Evolutionary conservation across 2,888 invertebrate genomes (phyloP).

Genomic region (Steinernema hermaphroditum): DNA sequence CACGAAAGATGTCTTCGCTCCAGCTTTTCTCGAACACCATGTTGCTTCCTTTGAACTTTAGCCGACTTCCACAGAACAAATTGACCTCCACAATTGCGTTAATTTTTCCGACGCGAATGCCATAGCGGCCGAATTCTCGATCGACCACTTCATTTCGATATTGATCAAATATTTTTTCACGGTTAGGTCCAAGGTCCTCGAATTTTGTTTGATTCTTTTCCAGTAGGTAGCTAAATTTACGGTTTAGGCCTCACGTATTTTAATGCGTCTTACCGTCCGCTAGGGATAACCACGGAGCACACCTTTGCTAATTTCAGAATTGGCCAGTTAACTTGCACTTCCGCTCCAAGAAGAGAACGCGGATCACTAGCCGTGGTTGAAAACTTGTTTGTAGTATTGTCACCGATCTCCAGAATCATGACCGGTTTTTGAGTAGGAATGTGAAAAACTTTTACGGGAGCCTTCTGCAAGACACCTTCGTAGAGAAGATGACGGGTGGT

Average conservation of each 20-base stretch:
- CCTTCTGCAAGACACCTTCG: conserved; percentile 70
- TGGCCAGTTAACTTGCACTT: conserved; percentile 86
- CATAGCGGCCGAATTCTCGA: conserved; percentile 18
- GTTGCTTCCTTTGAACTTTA: conserved; percentile 4
- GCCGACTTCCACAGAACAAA: not conserved
- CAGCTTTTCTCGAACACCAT: conserved; percentile 1
- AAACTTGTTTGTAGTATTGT: conserved; percentile 40
- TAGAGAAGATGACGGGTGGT: conserved; percentile 84
- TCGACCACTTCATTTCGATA: conserved; percentile 13
- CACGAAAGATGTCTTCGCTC: conserved; percentile 1
- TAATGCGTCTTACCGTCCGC: not conserved
- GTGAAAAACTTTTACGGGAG: conserved; percentile 84
- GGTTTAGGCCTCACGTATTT: not conserved
- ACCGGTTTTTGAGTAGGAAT: conserved; percentile 80
- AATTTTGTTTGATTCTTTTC: not conserved
- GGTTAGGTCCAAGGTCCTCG: not conserved
- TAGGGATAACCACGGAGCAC: conserved; percentile 71
- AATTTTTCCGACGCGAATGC: not conserved
- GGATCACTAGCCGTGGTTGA: not conserved
- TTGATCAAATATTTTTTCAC: not conserved
- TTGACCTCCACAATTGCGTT: conserved; percentile 5
- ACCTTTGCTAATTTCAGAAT: conserved; percentile 82
- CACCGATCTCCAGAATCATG: conserved; percentile 77
- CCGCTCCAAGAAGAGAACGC: conserved; percentile 73
- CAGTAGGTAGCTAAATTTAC: not conserved